Evolutionary conservation across 2,797 vertebrate species (phyloP), one percentile per base, ranked within the genome.

Genomic region (Brotula barbata): DNA sequence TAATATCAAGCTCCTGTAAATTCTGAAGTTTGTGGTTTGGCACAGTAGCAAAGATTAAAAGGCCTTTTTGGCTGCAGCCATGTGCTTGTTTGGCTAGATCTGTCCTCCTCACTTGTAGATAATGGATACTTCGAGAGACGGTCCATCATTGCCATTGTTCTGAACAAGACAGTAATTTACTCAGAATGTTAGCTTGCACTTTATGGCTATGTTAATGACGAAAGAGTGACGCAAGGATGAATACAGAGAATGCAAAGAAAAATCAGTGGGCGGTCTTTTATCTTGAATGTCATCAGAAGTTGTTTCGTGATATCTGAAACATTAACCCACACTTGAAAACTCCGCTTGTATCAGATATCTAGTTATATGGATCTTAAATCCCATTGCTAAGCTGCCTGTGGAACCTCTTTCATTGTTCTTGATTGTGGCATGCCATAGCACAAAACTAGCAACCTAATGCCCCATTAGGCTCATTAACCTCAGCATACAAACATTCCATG

Each of bases 141-240:
- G 45, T 61, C 68, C 19, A 59, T 25, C 43, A 49, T 53, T 14
- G 57, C 75, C 58, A 61, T 49, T 43, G 51, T 48, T 37, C 47
- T 3, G 16, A 75, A 68, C 63, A 69, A 72, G 60, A 58, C 64
- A 43, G 68, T 68, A 46, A 55, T 82, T 80, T 34, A 36, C 47
- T 69, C 55, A 75, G 80, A 63, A 67, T 42, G 45, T 68, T 53
- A 68, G 76, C 74, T 70, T 60, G 55, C 42, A 11, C 41, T 17
- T 33, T 50, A 44, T 28, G 63, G 46, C 59, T 56, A 23, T 55
- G 42, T 13, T 39, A 55, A 16, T 68, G 36, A 80, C 68, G 52
- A 66, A 57, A 77, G 49, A 21, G 51, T 66, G 74, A 54, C 64
- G 60, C 52, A 65, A 65, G 53, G 54, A 49, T 45, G 39, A 52